Evolutionary conservation across 2,888 invertebrate species (phyloP).

Genomic region (Stenodema calcarata): DNA sequence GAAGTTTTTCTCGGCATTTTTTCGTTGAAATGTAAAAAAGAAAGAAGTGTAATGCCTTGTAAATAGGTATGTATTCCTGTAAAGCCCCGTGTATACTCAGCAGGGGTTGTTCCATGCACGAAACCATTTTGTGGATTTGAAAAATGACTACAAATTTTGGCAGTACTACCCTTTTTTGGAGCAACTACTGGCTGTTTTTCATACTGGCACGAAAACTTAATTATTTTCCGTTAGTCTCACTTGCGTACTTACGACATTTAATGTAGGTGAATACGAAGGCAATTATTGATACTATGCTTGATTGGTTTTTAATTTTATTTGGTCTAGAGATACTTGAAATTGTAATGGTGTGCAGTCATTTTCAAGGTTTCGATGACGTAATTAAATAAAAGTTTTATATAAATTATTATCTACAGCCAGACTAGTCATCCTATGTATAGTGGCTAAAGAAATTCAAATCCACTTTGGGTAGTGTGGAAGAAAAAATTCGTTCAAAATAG

Average conservation of each 20-base stretch:
- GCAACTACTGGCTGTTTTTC: not conserved
- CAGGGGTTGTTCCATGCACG: not conserved
- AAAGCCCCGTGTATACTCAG: not conserved
- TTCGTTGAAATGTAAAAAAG: not conserved
- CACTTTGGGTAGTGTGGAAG: no score
- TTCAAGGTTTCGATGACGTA: no score
- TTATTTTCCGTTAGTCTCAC: not conserved
- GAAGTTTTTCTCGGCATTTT: not conserved
- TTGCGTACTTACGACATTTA: not conserved
- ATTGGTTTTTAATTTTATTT: no score
- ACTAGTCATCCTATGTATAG: not conserved
- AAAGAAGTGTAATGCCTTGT: not conserved
- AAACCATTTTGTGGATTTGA: not conserved
- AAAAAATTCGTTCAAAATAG: no score
- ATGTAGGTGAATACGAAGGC: no score
- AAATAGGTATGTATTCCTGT: slow-evolving; percentile 10
- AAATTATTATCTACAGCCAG: not conserved
- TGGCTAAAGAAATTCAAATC: not conserved
- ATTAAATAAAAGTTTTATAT: not conserved
- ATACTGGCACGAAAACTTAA: slow-evolving; percentile 36
- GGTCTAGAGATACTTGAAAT: no score
- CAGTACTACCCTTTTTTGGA: not conserved
- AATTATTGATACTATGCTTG: no score
- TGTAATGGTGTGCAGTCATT: no score
- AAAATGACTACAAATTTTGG: not conserved